Conservation (phyloP, 2,113 vertebrate species). For the Phyllostomus discolor region DNA sequence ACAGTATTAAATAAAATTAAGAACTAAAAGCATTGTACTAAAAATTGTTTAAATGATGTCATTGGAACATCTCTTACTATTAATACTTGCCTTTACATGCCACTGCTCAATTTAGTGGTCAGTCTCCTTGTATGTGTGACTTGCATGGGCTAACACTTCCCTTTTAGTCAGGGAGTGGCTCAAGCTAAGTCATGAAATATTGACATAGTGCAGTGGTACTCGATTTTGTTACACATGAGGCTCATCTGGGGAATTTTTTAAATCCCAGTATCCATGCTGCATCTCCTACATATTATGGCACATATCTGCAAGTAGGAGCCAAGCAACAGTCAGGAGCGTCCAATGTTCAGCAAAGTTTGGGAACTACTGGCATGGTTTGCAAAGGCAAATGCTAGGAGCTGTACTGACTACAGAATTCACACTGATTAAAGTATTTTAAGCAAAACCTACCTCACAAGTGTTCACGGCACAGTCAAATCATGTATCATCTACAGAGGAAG, state of each 20-base stretch:
- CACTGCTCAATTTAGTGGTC: background rate
- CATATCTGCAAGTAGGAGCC: background rate
- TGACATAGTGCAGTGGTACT: background rate
- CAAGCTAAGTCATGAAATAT: background rate
- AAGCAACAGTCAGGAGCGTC: background rate
- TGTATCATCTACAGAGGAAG: background rate
- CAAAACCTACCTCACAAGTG: background rate
- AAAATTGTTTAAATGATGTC: background rate
- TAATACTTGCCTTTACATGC: background rate
- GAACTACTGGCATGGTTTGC: background rate
- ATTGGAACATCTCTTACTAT: background rate
- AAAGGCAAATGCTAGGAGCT: background rate
- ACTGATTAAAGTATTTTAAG: background rate
- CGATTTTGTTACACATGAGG: background rate
- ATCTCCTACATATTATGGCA: background rate
- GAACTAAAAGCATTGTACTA: background rate
- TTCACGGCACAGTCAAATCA: background rate
- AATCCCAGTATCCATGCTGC: background rate
- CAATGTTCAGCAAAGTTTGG: background rate
- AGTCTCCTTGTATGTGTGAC: background rate
- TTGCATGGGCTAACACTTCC: background rate
- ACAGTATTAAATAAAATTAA: constrained; percentile 25
- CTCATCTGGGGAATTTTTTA: background rate
- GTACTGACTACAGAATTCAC: background rate
- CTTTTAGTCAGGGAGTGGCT: background rate